A percentile compares a stretch with the other conserved stretches of the same genome.
These are phyloP conservation scores for Ramphastos sulfuratus DNA, from an alignment of 2,113 vertebrate genomes.

Conservation along the genomic window DNA sequence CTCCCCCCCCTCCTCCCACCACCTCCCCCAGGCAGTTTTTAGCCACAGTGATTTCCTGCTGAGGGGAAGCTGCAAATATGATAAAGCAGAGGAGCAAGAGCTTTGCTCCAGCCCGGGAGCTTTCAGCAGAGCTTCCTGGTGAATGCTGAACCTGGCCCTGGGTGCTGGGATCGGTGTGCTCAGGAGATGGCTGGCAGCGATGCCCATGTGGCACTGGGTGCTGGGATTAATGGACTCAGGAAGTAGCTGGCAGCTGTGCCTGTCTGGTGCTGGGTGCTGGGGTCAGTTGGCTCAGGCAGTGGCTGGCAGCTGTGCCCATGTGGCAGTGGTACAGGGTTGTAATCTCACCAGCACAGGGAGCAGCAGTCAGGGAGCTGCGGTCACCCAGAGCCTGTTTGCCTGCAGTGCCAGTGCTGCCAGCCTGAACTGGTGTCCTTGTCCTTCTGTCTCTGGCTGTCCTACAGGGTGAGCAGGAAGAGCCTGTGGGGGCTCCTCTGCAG, in stretches of 20 bases:
- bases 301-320: background rate
- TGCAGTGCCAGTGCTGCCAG: accelerated
- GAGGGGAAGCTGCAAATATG: background rate
- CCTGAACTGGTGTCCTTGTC: accelerated
- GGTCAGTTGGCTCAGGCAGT: too few relatives aligned
- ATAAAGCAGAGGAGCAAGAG: background rate
- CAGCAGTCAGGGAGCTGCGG: background rate
- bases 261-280: too few relatives aligned
- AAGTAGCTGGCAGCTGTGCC: accelerated
- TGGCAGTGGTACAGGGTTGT: background rate
- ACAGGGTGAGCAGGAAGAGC: background rate
- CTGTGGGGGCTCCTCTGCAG: accelerated
- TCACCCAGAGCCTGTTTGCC: background rate
- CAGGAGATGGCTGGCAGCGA: too few relatives aligned
- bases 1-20: too few relatives aligned
- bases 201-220: accelerated
- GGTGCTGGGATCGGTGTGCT: too few relatives aligned
- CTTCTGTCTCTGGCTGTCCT: background rate
- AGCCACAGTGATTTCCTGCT: background rate
- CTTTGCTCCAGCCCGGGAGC: background rate
- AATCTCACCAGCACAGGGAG: background rate
- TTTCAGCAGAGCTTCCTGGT: background rate
- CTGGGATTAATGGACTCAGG: accelerated
- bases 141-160: background rate
- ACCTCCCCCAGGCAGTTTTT: too few relatives aligned